Conservation (phyloP, 2,888 invertebrate species). For the Myopa tessellatipennis region DNA sequence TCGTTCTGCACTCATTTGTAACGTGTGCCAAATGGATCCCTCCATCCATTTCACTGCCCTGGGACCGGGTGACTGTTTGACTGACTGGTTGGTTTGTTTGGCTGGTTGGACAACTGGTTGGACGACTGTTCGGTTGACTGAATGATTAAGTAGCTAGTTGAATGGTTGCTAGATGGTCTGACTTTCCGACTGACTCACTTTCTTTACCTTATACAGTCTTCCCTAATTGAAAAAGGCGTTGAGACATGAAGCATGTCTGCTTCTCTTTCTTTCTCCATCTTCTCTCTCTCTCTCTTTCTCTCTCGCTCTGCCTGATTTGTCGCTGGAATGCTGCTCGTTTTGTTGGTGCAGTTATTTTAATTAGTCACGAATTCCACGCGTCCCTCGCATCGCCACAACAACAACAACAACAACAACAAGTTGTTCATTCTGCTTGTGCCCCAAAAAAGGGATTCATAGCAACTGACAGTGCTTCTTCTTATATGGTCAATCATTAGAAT, state of each 20-base stretch:
- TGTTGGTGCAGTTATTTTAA: conserved; percentile 46
- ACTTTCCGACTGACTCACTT: background rate
- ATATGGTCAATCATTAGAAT: no score
- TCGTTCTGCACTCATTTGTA: conserved; percentile 36
- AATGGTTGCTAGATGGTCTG: background rate
- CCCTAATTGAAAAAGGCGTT: conserved; percentile 39
- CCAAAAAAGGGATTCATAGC: no score
- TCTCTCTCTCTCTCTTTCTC: no score
- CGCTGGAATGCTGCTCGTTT: background rate
- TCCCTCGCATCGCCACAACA: background rate
- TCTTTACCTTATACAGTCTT: conserved; percentile 20
- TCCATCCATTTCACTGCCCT: conserved; percentile 8
- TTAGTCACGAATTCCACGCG: conserved; percentile 47
- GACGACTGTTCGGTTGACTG: background rate
- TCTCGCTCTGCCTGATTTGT: conserved; percentile 15
- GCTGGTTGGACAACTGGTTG: background rate
- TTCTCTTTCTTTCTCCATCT: background rate
- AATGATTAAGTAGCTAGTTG: background rate
- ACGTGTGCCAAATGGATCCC: conserved; percentile 17
- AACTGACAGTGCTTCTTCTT: no score
- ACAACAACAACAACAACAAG: no score
- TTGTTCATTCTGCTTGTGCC: no score
- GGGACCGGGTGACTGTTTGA: background rate
- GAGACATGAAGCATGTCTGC: conserved; percentile 16
- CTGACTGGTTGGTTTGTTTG: background rate